Conservation (phyloP, 1,140 invertebrate genomes). For the Bombus soroeensis region DNA sequence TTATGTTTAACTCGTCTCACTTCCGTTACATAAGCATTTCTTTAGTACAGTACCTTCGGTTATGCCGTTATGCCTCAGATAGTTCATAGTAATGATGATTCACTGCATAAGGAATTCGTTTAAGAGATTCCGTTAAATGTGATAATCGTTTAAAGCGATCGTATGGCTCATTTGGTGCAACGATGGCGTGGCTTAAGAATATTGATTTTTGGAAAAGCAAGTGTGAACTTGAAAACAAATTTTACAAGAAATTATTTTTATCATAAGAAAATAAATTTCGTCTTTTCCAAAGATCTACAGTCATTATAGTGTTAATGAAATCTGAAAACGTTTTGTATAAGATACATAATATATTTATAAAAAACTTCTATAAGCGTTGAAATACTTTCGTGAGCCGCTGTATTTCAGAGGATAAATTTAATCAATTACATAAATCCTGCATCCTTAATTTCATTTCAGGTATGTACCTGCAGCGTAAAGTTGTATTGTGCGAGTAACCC, state of each 20-base stretch:
- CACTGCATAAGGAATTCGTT: background rate
- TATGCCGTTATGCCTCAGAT: background rate
- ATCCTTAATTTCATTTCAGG: background rate
- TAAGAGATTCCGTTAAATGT: background rate
- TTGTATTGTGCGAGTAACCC: background rate
- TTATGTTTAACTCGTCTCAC: conserved; percentile 67
- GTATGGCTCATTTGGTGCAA: background rate
- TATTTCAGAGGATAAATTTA: background rate
- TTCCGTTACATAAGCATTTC: conserved; percentile 66
- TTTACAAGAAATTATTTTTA: too few relatives aligned
- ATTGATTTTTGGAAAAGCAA: background rate
- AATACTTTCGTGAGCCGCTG: background rate
- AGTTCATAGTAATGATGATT: conserved; percentile 2
- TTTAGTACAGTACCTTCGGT: conserved; percentile 58
- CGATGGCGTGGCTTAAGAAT: background rate
- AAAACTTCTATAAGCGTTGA: background rate
- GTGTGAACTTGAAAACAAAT: background rate
- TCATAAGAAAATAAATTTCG: too few relatives aligned
- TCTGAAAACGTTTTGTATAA: background rate
- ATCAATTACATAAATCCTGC: background rate
- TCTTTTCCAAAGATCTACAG: too few relatives aligned
- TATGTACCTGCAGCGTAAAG: background rate
- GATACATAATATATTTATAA: background rate
- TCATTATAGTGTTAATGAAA: too few relatives aligned
- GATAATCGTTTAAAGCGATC: background rate